These are phyloP conservation scores for Danionella dracula DNA, from an alignment of 2,797 vertebrate genomes.

Conservation along the genomic window DNA sequence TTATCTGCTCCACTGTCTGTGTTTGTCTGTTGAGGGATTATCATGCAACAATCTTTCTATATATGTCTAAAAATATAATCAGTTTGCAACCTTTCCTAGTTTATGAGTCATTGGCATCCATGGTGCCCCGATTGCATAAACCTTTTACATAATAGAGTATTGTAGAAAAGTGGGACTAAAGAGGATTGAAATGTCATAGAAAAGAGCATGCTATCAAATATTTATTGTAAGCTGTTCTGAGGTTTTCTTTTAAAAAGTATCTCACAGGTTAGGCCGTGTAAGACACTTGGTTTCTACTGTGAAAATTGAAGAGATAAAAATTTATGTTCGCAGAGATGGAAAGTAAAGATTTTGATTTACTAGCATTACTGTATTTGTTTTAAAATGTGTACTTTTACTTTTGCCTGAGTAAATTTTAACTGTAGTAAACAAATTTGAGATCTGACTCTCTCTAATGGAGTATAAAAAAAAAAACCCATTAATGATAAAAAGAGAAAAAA, in stretches of 20 bases:
- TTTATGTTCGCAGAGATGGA: slow-evolving; percentile 5
- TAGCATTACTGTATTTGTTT: background rate
- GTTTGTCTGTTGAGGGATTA: slow-evolving; percentile 33
- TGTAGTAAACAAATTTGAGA: too few relatives aligned
- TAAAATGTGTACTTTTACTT: too few relatives aligned
- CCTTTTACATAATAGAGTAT: slow-evolving; percentile 75
- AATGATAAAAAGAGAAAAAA: too few relatives aligned
- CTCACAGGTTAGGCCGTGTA: slow-evolving; percentile 22
- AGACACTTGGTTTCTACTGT: background rate
- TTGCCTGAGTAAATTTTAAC: too few relatives aligned
- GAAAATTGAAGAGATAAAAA: slow-evolving; percentile 16
- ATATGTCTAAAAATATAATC: slow-evolving; percentile 43
- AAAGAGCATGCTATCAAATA: slow-evolving; percentile 69
- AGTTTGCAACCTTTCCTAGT: slow-evolving; percentile 58
- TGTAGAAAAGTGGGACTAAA: slow-evolving; percentile 67
- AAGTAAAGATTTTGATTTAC: background rate
- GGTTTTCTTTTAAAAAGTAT: slow-evolving; percentile 43
- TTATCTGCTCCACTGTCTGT: background rate
- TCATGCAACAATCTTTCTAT: slow-evolving; percentile 26
- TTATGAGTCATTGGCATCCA: slow-evolving; percentile 69
- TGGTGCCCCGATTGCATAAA: slow-evolving; percentile 70
- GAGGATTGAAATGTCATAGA: slow-evolving; percentile 63
- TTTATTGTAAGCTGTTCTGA: slow-evolving; percentile 62
- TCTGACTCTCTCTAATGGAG: too few relatives aligned
- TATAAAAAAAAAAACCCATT: too few relatives aligned